Base-by-base conservation (phyloP, 53 echinoderm and acorn worm genomes). In the Apostichopus leukothele region DNA sequence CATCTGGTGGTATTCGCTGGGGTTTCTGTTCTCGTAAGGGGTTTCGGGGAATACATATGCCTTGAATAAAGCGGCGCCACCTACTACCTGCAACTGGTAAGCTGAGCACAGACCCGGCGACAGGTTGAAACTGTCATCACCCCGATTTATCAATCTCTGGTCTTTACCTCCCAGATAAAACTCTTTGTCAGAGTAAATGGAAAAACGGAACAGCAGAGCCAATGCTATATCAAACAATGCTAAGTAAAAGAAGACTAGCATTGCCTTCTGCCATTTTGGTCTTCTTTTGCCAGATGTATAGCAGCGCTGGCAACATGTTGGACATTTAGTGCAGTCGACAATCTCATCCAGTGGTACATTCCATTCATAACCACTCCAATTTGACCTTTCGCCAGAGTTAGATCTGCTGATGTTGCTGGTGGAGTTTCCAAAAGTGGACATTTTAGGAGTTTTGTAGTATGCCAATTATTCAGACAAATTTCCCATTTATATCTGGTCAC, bases 311-410 rank as follows among this genome's bases (percentile, higher is more conserved):
- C 89, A 91, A 4, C 78, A 73, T 4, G 60, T 20, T 7, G 92
- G 89, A 76, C 89, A 89, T 76, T 91, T 91, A 52, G 67, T 19
- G 75, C 92, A 91, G 73, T 91, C 89, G 1, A 91, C 63, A 5
- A 91, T 60, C 19, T 91, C 92, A 89, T 91, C 84, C 14, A 91
- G 52, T 14, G 86, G 92, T 54, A 91, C 86, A 16, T 91, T 83
- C 92, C 89, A 89, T 53, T 91, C 67, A 50, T 89, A 84, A 16
- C 89, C 89, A 27, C 51, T 26, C 91, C 91, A 91, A 21, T 20
- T 73, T 9, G 81, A 83, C 6, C 6, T 6, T 71, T 19, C 16
- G 6, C 20, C n/a, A 6, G 71, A 16, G 71, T 14, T 71, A 71
- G 71, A 16, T n/a, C 13, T 71, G n/a, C 71, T 18, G 71, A 16